Percentiles rank a stretch among this genome's conserved stretches.
Conservation (phyloP, 2,888 invertebrate genomes). For the Odontocolon sp. region DNA sequence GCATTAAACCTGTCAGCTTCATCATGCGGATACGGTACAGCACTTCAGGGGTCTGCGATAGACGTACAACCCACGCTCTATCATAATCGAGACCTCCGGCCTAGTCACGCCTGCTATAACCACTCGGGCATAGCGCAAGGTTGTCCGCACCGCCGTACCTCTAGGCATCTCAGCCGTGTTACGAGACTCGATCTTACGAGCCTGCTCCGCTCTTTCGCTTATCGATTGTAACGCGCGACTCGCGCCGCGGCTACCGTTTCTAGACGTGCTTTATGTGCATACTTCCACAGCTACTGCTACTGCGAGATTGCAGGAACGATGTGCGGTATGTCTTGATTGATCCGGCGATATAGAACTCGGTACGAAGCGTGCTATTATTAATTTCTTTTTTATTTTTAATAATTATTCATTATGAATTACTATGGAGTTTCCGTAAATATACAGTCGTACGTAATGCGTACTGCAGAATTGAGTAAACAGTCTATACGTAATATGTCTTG, state of each 20-base stretch:
- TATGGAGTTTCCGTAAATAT: background rate
- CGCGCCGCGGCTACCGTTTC: conserved; percentile 60
- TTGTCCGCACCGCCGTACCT: conserved; percentile 68
- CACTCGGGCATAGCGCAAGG: conserved; percentile 74
- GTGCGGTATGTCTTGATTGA: conserved; percentile 44
- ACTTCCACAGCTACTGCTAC: conserved; percentile 20
- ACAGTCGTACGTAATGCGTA: background rate
- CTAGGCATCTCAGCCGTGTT: conserved; percentile 54
- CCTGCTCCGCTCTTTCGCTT: conserved; percentile 50
- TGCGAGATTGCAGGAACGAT: conserved; percentile 40
- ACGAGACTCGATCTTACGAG: no score
- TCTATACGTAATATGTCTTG: no score
- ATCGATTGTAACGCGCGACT: conserved; percentile 58
- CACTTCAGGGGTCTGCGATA: no score
- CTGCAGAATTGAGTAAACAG: no score
- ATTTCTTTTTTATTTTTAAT: background rate
- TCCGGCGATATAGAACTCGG: no score
- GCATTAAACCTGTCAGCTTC: no score
- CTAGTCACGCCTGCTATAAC: conserved; percentile 76
- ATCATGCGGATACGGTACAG: conserved; percentile 18
- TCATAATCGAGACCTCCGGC: conserved; percentile 79
- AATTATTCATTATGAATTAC: background rate
- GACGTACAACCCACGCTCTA: conserved; percentile 71
- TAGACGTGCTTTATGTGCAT: conserved; percentile 35
- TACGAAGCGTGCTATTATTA: background rate